Evolutionary conservation across 2,888 invertebrate species (phyloP), one percentile per base, ranked within the genome.

Genomic region (Agrochola litura): DNA sequence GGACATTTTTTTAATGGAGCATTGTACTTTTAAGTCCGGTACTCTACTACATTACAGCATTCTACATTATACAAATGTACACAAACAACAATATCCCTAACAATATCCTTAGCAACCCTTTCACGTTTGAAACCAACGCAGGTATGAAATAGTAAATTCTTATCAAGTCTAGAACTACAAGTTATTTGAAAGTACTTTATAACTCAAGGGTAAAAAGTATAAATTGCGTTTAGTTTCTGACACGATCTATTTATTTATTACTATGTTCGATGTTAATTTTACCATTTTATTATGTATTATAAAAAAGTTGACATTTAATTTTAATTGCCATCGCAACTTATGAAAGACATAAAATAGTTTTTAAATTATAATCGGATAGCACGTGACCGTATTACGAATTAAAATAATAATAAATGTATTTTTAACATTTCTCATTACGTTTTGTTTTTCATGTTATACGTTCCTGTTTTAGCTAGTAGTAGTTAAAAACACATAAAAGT

Each of bases 261-360:
- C 25, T 68, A 19, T 66, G 41, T 65, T 60, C 25, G 14, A 67
- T 73, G 46, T 37, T 49, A 72, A 4, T 64, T 22, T 41, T 37
- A 46, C 14, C 19, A 37, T 61, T 72, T 65, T 41, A 63, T 56
- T 63, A 58, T 37, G n/a, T 49, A 12, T 25, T 22, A 37, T 37
- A 58, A 81, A 83, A 78, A 67, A 72, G 8, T 9, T 81, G 77
- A 22, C 73, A 85, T 81, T 83, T 77, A 1, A 52, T 68, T 74
- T 84, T 84, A 72, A 83, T 71, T 68, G 70, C 74, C 54, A 56
- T 63, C 14, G 9, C 19, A 70, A 76, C n/a, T 80, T 75, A 63
- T 72, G 8, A 64, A 80, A 76, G 8, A 52, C n/a, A 66, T 80
- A 66, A 78, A 61, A 83, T 73, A 72, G 25, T 65, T 65, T 64